A percentile compares a stretch with the other conserved stretches of the same genome.
Conservation (phyloP, 2,888 invertebrate genomes). For the Drosophila cognata region DNA sequence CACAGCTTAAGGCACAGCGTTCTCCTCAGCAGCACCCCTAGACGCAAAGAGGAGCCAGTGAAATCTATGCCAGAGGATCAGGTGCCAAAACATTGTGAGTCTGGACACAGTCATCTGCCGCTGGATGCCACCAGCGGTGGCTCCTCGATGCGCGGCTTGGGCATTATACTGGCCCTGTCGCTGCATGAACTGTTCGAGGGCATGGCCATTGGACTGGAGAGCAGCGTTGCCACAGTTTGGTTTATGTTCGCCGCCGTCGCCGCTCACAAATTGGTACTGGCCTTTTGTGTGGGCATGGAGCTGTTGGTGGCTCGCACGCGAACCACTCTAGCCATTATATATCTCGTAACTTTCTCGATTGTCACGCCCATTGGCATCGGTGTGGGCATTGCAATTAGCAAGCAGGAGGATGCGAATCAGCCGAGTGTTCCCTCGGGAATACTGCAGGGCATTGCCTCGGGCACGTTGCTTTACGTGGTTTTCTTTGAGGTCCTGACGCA, state of each 20-base stretch:
- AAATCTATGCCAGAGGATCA: neutral
- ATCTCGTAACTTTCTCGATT: conserved; percentile 91
- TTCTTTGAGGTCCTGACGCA: conserved; percentile 95
- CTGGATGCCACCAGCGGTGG: conserved; percentile 49
- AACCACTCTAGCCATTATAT: conserved; percentile 87
- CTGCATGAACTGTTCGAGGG: conserved; percentile 95
- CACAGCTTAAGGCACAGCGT: conserved; percentile 80
- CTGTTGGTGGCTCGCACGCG: conserved; percentile 90
- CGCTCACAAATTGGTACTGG: conserved; percentile 94
- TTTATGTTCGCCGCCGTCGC: conserved; percentile 94
- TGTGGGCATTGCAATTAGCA: conserved; percentile 90
- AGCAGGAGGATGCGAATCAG: conserved; percentile 87
- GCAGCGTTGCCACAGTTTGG: conserved; percentile 87
- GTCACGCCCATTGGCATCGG: conserved; percentile 90
- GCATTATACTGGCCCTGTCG: conserved; percentile 93
- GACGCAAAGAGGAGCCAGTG: neutral
- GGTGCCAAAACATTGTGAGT: conserved; percentile 14
- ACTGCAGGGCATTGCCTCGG: conserved; percentile 90
- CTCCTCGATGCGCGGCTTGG: conserved; percentile 88
- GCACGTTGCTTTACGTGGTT: conserved; percentile 97
- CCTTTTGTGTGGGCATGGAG: conserved; percentile 95
- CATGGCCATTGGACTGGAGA: conserved; percentile 91
- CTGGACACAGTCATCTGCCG: conserved; percentile 72
- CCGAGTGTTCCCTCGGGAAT: conserved; percentile 88
- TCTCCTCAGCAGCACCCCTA: conserved; percentile 48